A percentile compares a stretch with the other conserved stretches of the same genome.
phyloP scores from a whole-genome alignment of 1,140 invertebrate species.

The Caenorhabditis remanei region DNA sequence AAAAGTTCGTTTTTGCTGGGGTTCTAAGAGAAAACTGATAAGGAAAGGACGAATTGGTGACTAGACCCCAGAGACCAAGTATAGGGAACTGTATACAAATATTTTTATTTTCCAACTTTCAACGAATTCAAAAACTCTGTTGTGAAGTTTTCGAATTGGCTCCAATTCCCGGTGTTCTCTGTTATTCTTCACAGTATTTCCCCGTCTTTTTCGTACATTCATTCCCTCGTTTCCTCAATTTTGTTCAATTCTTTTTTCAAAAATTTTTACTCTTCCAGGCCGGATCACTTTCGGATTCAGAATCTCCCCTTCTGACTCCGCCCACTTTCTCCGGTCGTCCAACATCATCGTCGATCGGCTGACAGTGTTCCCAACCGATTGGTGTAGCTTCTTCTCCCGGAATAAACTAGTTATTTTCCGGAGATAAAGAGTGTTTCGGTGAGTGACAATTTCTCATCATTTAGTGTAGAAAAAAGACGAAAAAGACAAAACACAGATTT shows the following conservation, averaged over 20 bases:
- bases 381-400: background rate
- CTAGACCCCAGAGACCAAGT: too few relatives aligned
- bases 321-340: background rate
- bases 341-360: too few relatives aligned
- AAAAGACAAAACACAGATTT: background rate
- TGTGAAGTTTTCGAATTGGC: background rate
- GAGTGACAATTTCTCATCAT: background rate
- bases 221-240: background rate
- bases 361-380: background rate
- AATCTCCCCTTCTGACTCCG: background rate
- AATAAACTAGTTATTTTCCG: constrained; percentile 1
- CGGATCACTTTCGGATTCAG: background rate
- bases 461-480: too few relatives aligned
- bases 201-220: background rate
- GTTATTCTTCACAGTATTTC: background rate
- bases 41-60: too few relatives aligned
- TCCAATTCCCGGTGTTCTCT: constrained; percentile 33
- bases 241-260: background rate
- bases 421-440: background rate
- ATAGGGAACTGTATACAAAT: too few relatives aligned
- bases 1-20: constrained; percentile 3
- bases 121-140: background rate
- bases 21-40: too few relatives aligned
- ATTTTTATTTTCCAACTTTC: background rate
- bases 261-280: background rate